Evolutionary conservation across 1,140 invertebrate genomes (phyloP).

Genomic region (Drosophila novamexicana): DNA sequence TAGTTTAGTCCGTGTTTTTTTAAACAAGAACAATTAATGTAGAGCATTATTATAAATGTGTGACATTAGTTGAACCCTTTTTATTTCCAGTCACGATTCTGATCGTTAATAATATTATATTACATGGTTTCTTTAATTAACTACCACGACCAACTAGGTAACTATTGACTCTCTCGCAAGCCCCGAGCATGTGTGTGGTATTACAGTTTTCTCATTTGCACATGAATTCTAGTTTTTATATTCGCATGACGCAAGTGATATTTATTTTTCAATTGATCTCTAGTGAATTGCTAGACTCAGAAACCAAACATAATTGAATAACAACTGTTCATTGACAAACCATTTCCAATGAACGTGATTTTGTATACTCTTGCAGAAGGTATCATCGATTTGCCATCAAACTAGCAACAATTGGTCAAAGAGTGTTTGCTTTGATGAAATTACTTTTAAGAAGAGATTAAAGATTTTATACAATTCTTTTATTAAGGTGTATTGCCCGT

Average conservation of each 20-base stretch:
- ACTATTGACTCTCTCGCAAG: too few relatives aligned
- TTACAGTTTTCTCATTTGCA: neutral
- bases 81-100: too few relatives aligned
- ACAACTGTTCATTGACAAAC: constrained; percentile 7
- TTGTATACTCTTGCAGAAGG: neutral
- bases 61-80: too few relatives aligned
- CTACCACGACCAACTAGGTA: neutral
- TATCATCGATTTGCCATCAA: neutral
- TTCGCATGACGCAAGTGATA: neutral
- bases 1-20: too few relatives aligned
- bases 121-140: too few relatives aligned
- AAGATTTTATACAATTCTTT: too few relatives aligned
- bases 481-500: too few relatives aligned
- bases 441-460: too few relatives aligned
- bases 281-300: neutral
- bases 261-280: constrained; percentile 10
- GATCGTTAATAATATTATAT: too few relatives aligned
- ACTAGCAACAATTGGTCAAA: neutral
- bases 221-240: neutral
- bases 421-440: too few relatives aligned
- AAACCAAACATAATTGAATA: constrained; percentile 2
- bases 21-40: too few relatives aligned
- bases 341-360: constrained; percentile 1
- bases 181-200: neutral
- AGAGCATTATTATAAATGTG: too few relatives aligned